These are phyloP conservation scores for Chondrosia reniformis DNA, from an alignment of 37 sponge, comb jelly and placozoan genomes.

Conservation along the genomic window DNA sequence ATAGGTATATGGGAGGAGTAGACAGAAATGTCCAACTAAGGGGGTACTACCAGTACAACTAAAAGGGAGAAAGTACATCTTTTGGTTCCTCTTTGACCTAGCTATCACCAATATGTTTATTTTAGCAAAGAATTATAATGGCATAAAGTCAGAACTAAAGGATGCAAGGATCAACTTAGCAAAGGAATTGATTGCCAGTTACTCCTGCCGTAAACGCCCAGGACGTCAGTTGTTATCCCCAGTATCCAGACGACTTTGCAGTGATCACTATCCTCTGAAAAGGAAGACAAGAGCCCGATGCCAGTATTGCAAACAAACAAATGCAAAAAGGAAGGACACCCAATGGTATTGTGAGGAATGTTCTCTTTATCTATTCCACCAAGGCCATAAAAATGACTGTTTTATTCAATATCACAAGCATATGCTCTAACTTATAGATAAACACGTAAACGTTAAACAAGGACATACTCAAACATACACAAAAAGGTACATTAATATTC, in stretches of 20 bases:
- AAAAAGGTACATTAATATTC: no score
- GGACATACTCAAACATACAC: no score
- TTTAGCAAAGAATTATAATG: background rate
- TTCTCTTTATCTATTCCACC: background rate
- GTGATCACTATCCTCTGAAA: background rate
- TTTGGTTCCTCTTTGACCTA: slow-evolving; percentile 23
- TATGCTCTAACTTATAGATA: no score
- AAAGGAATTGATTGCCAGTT: background rate
- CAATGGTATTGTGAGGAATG: background rate
- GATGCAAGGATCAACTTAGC: background rate
- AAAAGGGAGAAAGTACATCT: slow-evolving; percentile 10
- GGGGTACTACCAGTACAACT: background rate
- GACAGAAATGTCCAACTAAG: slow-evolving; percentile 31
- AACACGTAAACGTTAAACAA: no score
- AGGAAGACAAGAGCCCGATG: background rate
- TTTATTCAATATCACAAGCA: no score
- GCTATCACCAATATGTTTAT: background rate
- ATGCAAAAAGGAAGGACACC: background rate
- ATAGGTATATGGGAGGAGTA: slow-evolving; percentile 33
- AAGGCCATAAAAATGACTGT: background rate
- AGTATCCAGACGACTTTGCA: background rate
- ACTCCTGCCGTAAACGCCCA: background rate
- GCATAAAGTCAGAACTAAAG: no score
- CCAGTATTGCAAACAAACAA: background rate
- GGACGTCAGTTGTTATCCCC: background rate